Conservation (phyloP, 1,140 invertebrate species). For the Drosophila triauraria region DNA sequence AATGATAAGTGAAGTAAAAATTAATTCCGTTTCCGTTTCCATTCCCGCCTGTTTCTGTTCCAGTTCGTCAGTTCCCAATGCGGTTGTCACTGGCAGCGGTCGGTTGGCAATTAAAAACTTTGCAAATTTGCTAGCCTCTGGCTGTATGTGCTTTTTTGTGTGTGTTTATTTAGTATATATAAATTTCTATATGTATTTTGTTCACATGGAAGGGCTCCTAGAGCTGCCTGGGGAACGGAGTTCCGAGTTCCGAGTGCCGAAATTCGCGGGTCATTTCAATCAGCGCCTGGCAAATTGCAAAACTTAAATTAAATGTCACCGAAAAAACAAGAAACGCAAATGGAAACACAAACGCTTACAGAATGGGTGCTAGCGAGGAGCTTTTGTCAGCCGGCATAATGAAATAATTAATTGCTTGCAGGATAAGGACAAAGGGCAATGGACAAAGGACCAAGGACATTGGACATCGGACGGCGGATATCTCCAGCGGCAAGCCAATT, state of each 20-base stretch:
- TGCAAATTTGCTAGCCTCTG: conserved; percentile 53
- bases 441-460: conserved; percentile 25
- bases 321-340: conserved; percentile 31
- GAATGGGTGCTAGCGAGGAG: conserved; percentile 31
- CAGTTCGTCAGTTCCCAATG: conserved; percentile 12
- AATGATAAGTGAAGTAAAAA: no score
- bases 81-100: conserved; percentile 76
- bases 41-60: neutral
- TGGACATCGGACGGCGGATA: conserved; percentile 21
- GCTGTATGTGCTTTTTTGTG: conserved; percentile 12
- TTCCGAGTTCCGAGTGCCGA: neutral
- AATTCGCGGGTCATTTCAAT: conserved; percentile 60
- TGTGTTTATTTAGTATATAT: conserved; percentile 20
- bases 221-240: neutral
- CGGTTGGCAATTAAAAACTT: conserved; percentile 81
- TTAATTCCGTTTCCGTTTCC: conserved; percentile 29
- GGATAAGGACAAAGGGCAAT: conserved; percentile 32
- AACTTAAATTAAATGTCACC: conserved; percentile 80
- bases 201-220: conserved; percentile 27
- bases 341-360: neutral
- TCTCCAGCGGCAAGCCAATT: conserved; percentile 63
- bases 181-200: conserved; percentile 1
- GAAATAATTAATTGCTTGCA: conserved; percentile 70
- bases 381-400: conserved; percentile 60
- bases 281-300: conserved; percentile 70